Base-by-base conservation (phyloP, 2,888 invertebrate genomes). In the Teleiodes luculella region DNA sequence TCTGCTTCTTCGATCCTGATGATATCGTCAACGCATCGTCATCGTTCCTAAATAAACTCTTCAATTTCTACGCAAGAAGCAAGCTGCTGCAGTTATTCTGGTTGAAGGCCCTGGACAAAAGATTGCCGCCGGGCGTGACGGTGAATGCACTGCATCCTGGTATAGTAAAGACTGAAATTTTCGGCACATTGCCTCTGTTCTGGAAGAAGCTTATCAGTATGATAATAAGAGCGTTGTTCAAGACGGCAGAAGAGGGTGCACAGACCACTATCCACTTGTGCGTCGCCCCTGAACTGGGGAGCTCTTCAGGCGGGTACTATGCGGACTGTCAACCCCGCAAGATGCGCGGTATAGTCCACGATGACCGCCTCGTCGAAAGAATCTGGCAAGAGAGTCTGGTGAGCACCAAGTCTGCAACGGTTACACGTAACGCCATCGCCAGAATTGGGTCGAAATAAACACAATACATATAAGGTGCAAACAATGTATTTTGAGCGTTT, bases 91-190 rank as follows among this genome's bases (percentile, higher is more conserved):
- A 83, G 39, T 58, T 90, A 1, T 62, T 90, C 1, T 86, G 85
- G 76, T 74, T 76, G 10, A 86, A 80, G 49, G 88, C 86, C 4
- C 68, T 91, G 11, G 77, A 80, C 0, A 81, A 77, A 36, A 68
- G 74, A 24, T 58, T 90, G 2, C 79, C 84, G 1, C 64, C 65
- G 10, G 93, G 92, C 3, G 93, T 96, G 0, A 95, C 94, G 0
- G 95, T 92, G 0, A 97, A 97, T 72, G 93, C 93, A 60, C 78
- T 96, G 48, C 96, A 97, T 81, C 97, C 97, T 0, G 97, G 97
- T 10, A 83, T 95, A 74, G 94, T 96, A 35, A 93, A 93, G 72
- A 94, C 94, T 0, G 94, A 94, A 20, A 95, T 96, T 50, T 95
- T 94, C 91, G 89, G 93, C 33, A 93, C 90, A 63, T 78, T 91